These are phyloP conservation scores for Chaenogobius annularis DNA, from an alignment of 2,113 vertebrate genomes.

Conservation along the genomic window DNA sequence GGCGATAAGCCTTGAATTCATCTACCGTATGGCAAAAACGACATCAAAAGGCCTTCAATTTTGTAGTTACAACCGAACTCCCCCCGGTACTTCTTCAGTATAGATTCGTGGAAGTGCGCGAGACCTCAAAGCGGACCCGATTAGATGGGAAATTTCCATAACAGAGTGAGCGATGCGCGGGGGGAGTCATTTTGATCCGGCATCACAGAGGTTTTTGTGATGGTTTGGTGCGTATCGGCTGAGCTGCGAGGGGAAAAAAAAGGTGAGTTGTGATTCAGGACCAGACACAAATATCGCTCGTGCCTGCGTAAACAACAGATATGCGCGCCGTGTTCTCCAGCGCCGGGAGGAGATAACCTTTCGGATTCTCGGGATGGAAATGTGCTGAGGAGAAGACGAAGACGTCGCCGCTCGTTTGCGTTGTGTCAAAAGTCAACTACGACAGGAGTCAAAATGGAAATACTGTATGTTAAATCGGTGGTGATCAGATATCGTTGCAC, in stretches of 20 bases:
- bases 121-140: slow-evolving; percentile 45
- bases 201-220: slow-evolving; percentile 47
- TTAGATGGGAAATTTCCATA: slow-evolving; percentile 70
- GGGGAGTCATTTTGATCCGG: slow-evolving; percentile 50
- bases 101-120: slow-evolving; percentile 39
- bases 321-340: slow-evolving; percentile 25
- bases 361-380: slow-evolving; percentile 9
- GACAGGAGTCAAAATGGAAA: background rate
- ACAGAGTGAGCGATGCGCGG: slow-evolving; percentile 45
- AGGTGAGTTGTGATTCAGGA: slow-evolving; percentile 22
- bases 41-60: slow-evolving; percentile 67
- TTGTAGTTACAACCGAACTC: too few species aligned
- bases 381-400: slow-evolving; percentile 3
- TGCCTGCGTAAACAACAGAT: slow-evolving; percentile 19
- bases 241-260: slow-evolving; percentile 15
- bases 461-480: background rate
- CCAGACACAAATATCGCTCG: slow-evolving; percentile 44
- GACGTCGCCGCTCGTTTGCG: background rate
- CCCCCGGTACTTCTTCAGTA: too few species aligned
- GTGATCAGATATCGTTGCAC: background rate
- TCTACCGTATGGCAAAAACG: slow-evolving; percentile 59
- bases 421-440: background rate
- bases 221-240: slow-evolving; percentile 23
- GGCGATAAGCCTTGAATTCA: slow-evolving; percentile 60
- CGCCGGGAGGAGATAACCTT: slow-evolving; percentile 40